Conservation (phyloP, 1,140 invertebrate species). For the Bilobella aurantiaca region DNA sequence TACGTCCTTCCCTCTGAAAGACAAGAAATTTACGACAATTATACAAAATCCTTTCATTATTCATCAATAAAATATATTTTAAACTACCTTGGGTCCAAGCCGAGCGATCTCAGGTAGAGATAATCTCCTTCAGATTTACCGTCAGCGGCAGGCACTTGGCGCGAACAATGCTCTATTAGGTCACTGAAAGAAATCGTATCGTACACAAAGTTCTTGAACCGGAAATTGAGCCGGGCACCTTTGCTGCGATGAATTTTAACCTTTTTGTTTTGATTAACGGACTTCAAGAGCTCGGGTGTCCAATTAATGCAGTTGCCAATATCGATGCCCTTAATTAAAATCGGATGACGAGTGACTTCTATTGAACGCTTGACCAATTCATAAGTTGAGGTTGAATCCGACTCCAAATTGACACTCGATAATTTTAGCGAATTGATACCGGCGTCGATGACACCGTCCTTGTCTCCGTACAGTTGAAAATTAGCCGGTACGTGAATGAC, state of each 20-base stretch:
- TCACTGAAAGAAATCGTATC: conserved; percentile 45
- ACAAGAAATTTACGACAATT: no score
- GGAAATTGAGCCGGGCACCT: conserved; percentile 45
- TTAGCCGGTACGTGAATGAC: neutral
- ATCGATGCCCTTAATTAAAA: no score
- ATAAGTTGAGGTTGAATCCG: no score
- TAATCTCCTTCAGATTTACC: conserved; percentile 37
- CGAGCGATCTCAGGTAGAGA: conserved; percentile 50
- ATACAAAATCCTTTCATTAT: no score
- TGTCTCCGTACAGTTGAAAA: neutral
- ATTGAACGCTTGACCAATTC: neutral
- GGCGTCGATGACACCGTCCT: neutral
- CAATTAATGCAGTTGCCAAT: conserved; percentile 47
- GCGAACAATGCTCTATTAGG: conserved; percentile 41
- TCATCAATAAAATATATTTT: neutral
- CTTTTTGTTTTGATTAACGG: conserved; percentile 38
- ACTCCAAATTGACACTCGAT: no score
- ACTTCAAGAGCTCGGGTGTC: conserved; percentile 45
- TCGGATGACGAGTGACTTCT: conserved; percentile 42
- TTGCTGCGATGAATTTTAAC: conserved; percentile 48
- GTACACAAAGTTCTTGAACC: conserved; percentile 50
- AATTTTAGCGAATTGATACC: neutral
- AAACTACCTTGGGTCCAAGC: conserved; percentile 40
- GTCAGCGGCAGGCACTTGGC: conserved; percentile 23
- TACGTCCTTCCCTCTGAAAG: conserved; percentile 44